A percentile compares a stretch with the other conserved stretches of the same genome.
Evolutionary conservation across 2,113 vertebrate species (phyloP).

Genomic region (Thomomys bottae): DNA sequence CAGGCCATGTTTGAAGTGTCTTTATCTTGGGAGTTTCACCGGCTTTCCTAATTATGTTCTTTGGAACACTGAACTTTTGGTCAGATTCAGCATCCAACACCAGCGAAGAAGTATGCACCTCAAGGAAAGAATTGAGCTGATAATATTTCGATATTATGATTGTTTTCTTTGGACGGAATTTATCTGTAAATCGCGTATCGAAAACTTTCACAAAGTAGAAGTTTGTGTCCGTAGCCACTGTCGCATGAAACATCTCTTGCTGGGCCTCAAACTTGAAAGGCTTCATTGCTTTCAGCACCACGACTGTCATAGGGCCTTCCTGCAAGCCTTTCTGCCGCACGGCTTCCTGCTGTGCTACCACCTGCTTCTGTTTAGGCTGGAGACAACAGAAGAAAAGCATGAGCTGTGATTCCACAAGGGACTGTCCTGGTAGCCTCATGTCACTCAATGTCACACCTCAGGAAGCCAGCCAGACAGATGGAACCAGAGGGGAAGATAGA

Average conservation of each 20-base stretch:
- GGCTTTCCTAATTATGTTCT: background rate
- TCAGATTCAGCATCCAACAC: background rate
- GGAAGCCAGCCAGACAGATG: background rate
- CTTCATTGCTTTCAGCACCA: slow-evolving; percentile 2
- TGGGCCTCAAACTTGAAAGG: background rate
- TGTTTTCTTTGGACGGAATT: slow-evolving; percentile 7
- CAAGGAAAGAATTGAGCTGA: background rate
- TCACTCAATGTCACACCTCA: background rate
- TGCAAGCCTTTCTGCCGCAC: background rate
- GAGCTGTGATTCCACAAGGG: background rate
- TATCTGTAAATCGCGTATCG: background rate
- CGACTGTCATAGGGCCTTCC: background rate
- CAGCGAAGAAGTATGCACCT: background rate
- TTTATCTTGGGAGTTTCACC: background rate
- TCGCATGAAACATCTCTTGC: slow-evolving; percentile 11
- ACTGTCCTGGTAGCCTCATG: background rate
- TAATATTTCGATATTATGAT: slow-evolving; percentile 35
- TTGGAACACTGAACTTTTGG: background rate
- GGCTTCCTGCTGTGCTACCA: background rate
- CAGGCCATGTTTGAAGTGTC: background rate
- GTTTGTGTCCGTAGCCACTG: background rate
- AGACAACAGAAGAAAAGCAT: background rate
- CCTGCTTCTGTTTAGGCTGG: background rate
- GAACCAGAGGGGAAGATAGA: background rate
- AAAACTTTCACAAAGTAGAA: slow-evolving; percentile 41